Base-by-base conservation (phyloP, 2,797 vertebrate genomes). In the Microchirus variegatus region DNA sequence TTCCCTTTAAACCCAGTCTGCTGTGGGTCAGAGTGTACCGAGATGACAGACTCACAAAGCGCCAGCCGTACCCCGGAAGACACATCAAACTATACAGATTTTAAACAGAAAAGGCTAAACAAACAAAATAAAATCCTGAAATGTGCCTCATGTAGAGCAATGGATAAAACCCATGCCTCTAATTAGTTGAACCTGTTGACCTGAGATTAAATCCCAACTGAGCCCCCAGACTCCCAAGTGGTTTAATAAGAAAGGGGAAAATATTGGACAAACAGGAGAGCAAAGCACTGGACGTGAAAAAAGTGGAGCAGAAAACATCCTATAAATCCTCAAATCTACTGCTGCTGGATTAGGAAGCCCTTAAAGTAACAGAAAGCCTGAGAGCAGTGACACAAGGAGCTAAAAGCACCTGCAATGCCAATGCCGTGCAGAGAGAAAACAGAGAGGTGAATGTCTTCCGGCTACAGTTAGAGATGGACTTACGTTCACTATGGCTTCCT, bases 401-500 rank as follows among this genome's bases (percentile, higher is more conserved):
- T 80, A 67, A 85, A 79, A 72, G 68, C 70, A 79, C 55, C 67
- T 63, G 51, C 44, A 63, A 68, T 61, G 38, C 36, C 44, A 42
- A 17, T 49, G 46, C 16, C 62, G 57, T 50, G 60, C 58, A 74
- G 63, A 50, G 22, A 16, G 48, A 37, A 14, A 14, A 17, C 15
- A 35, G 40, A n/a, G 45, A 15, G 9, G 36, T 31, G 14, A 67
- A 61, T 7, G 10, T 62, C 72, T 59, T 69, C 10, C 11, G 31
- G 63, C 31, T 40, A 38, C 22, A 13, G 51, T 61, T 55, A 65
- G 49, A 82, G 63, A 52, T 55, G 73, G 72, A 94, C 95, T 96
- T 85, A 98, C 96, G 2, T 96, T 96, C 73, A 99, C 97, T 0
- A 99, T 99, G 63, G 96, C 97, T 86, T 98, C 97, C 92, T 99